phyloP scores from a whole-genome alignment of 2,888 invertebrate species.

The Tinea trinotella region DNA sequence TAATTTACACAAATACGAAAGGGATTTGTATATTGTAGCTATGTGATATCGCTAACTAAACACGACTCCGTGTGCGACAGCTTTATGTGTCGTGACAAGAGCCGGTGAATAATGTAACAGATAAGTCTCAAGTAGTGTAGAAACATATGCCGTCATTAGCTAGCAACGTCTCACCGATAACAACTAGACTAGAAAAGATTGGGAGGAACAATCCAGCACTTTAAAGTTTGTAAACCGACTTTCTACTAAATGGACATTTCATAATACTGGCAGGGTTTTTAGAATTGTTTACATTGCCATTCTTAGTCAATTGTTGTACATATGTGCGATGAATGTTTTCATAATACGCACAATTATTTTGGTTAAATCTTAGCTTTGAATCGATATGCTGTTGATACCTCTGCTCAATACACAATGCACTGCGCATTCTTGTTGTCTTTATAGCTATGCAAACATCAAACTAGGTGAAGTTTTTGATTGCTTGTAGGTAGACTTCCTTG shows the following conservation, averaged over 20 bases:
- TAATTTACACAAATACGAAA: constrained; percentile 13
- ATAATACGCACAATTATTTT: too few relatives aligned
- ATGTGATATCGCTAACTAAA: constrained; percentile 18
- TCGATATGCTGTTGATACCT: too few relatives aligned
- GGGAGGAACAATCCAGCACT: not conserved
- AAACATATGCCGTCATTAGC: constrained; percentile 17
- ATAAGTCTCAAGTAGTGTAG: constrained; percentile 14
- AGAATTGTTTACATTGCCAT: too few relatives aligned
- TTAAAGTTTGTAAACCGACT: not conserved
- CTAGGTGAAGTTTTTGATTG: too few relatives aligned
- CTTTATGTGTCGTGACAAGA: constrained; percentile 18
- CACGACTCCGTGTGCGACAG: constrained; percentile 17
- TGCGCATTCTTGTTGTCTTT: too few relatives aligned
- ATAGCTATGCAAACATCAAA: too few relatives aligned
- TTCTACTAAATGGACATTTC: not conserved
- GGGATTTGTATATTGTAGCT: constrained; percentile 12
- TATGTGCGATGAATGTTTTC: too few relatives aligned
- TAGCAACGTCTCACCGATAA: constrained; percentile 8
- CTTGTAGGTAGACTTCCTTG: too few relatives aligned
- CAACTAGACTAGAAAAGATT: constrained; percentile 1
- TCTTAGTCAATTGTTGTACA: too few relatives aligned
- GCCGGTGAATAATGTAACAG: constrained; percentile 17
- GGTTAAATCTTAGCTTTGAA: too few relatives aligned
- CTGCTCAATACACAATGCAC: too few relatives aligned
- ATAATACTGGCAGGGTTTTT: not conserved